Conservation (phyloP, 2,113 vertebrate genomes). For the Hepsetus odoe region DNA sequence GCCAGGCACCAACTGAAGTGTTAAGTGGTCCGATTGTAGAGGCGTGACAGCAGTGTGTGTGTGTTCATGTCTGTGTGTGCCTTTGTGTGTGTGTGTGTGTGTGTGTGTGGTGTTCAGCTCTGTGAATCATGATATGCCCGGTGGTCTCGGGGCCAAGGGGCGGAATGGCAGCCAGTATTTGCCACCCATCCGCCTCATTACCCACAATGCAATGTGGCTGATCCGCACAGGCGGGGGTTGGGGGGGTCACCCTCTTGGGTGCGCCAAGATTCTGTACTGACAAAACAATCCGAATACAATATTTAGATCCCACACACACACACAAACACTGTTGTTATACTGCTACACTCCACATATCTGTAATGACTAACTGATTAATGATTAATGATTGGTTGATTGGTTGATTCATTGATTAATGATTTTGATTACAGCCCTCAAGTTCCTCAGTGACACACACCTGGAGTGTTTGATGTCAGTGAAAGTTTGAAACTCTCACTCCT, state of each 20-base stretch:
- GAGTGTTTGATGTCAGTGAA: too few species aligned
- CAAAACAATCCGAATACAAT: conserved; percentile 70
- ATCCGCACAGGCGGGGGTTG: conserved; percentile 57
- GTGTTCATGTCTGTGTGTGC: conserved; percentile 75
- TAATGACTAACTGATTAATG: too few species aligned
- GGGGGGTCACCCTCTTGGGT: conserved; percentile 59
- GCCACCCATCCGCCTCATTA: conserved; percentile 78
- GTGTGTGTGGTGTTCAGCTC: conserved; percentile 57
- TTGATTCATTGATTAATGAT: too few species aligned
- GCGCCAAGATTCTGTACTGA: conserved; percentile 67
- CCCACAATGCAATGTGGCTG: conserved; percentile 71
- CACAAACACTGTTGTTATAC: too few species aligned
- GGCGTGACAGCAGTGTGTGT: conserved; percentile 69
- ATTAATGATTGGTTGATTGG: too few species aligned
- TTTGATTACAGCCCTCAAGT: too few species aligned
- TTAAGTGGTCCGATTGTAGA: conserved; percentile 64
- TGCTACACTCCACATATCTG: too few species aligned
- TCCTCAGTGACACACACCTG: too few species aligned
- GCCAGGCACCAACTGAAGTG: too few species aligned
- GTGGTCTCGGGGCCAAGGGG: conserved; percentile 63
- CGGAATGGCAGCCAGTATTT: conserved; percentile 76
- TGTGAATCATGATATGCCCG: conserved; percentile 3
- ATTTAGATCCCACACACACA: conserved; percentile 65
- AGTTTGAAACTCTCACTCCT: too few species aligned
- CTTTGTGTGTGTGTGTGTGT: conserved; percentile 67